These are phyloP conservation scores for Drosophila ambigua DNA, from an alignment of 1,140 invertebrate genomes.

Conservation along the genomic window DNA sequence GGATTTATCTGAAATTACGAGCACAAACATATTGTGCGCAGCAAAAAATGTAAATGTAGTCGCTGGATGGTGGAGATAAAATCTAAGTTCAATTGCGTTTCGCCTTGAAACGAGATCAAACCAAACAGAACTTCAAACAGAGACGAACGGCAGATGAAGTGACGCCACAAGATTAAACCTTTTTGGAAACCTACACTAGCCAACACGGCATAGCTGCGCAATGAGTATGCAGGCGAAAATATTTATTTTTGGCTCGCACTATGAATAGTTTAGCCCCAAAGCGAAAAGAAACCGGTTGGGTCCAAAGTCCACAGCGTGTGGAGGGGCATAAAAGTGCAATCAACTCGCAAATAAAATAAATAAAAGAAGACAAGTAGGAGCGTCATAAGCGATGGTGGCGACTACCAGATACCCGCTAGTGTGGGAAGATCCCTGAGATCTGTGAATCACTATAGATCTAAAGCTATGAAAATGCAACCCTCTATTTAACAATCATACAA, in stretches of 20 bases:
- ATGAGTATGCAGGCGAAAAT: neutral
- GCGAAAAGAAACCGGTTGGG: slow-evolving; percentile 36
- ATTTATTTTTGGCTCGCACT: slow-evolving; percentile 36
- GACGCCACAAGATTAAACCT: slow-evolving; percentile 4
- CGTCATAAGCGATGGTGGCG: slow-evolving; percentile 13
- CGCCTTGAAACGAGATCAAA: slow-evolving; percentile 50
- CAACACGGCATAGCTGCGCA: neutral
- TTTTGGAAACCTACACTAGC: slow-evolving; percentile 25
- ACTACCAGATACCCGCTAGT: slow-evolving; percentile 1
- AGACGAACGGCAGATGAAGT: slow-evolving; percentile 18
- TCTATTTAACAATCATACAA: too few relatives aligned
- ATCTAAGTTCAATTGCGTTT: slow-evolving; percentile 53
- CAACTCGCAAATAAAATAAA: slow-evolving; percentile 52
- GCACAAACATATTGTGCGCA: slow-evolving; percentile 9
- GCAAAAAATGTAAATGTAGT: slow-evolving; percentile 41
- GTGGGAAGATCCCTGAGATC: too few relatives aligned
- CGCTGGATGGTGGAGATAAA: slow-evolving; percentile 5
- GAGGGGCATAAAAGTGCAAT: slow-evolving; percentile 65
- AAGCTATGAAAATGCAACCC: too few relatives aligned
- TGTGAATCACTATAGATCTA: too few relatives aligned
- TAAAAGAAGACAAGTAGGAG: slow-evolving; percentile 59
- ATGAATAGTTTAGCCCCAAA: slow-evolving; percentile 58
- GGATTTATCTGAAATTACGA: slow-evolving; percentile 8
- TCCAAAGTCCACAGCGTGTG: slow-evolving; percentile 63
- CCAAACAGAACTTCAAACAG: slow-evolving; percentile 25